Base-by-base conservation (phyloP, 2,113 vertebrate genomes). In the Gila orcuttii region DNA sequence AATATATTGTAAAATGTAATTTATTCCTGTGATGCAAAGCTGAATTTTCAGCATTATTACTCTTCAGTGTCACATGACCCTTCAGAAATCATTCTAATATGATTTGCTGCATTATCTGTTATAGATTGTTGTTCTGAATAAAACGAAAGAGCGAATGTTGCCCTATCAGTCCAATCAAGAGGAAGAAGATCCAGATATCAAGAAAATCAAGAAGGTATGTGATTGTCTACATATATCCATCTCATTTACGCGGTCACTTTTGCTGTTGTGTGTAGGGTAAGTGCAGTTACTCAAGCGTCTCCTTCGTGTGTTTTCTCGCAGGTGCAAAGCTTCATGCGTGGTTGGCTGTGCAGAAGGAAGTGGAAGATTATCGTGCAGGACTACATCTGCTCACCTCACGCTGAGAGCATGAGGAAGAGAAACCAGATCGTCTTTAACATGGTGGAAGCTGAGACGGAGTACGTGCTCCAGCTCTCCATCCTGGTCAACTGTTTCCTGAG, bases 351-450 rank as follows among this genome's bases (percentile, higher is more conserved):
- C 76, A 94, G 98, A 88, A 95, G 98, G 90, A 99, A 98, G 92
- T 99, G 98, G 98, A 99, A 99, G 94, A 97, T 97, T 85, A 99
- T 99, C 3, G 98, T 99, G 31, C 98, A 99, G 91, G 98, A 99
- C 91, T 99, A 99, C 90, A 99, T 99, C 92, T 96, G 96, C 75
- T 99, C 98, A 7, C 98, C 98, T 2, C 98, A 99, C 6, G 97
- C 98, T 3, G 98, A 99, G 92, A 99, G 96, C 90, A 99, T 99
- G 98, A 96, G 98, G 89, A 99, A 99, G 92, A 96, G 98, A 87
- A 99, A 99, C 91, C 98, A 98, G 92, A 98, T 99, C 2, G 98
- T 99, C 90, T 99, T 99, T 93, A 97, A 96, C 92, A 99, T 99
- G 98, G 97, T 99, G 82, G 98, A 99, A 86, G 96, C 98, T 0